These are phyloP conservation scores for Phytoseiulus persimilis DNA, from an alignment of 2,888 invertebrate genomes.

Conservation along the genomic window DNA sequence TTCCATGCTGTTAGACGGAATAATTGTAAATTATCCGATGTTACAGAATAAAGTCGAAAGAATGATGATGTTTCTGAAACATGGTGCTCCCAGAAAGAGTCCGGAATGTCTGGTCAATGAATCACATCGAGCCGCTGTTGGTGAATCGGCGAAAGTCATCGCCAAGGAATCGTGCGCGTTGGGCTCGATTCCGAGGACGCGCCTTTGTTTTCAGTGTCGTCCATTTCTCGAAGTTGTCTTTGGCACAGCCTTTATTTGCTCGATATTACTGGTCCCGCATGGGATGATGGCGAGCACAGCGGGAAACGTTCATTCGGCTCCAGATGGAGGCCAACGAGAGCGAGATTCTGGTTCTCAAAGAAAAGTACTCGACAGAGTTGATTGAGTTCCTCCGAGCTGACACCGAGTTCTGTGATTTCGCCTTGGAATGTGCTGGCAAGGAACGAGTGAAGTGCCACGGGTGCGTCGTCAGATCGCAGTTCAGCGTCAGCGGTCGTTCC, in stretches of 20 bases:
- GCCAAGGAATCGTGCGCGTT: background rate
- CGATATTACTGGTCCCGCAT: background rate
- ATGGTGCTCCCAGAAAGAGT: background rate
- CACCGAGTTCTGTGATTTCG: slow-evolving; percentile 10
- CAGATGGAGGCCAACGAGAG: background rate
- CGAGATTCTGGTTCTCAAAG: background rate
- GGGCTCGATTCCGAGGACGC: background rate
- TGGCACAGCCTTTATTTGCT: background rate
- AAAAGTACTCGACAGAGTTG: background rate
- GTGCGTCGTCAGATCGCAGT: background rate
- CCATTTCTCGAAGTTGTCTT: background rate
- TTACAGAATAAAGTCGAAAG: background rate
- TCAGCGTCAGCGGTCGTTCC: background rate
- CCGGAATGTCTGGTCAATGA: too few relatives aligned
- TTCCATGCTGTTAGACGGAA: background rate
- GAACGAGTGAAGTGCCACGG: slow-evolving; percentile 20
- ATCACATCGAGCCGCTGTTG: too few relatives aligned
- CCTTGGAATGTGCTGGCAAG: background rate
- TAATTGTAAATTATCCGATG: background rate
- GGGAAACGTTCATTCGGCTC: background rate
- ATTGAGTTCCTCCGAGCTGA: background rate
- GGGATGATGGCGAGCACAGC: background rate
- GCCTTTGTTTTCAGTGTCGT: background rate
- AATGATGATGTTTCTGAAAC: background rate
- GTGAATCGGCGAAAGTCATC: background rate